These are phyloP conservation scores for Leptinotarsa haldemani DNA, from an alignment of 2,888 invertebrate genomes.

Conservation along the genomic window DNA sequence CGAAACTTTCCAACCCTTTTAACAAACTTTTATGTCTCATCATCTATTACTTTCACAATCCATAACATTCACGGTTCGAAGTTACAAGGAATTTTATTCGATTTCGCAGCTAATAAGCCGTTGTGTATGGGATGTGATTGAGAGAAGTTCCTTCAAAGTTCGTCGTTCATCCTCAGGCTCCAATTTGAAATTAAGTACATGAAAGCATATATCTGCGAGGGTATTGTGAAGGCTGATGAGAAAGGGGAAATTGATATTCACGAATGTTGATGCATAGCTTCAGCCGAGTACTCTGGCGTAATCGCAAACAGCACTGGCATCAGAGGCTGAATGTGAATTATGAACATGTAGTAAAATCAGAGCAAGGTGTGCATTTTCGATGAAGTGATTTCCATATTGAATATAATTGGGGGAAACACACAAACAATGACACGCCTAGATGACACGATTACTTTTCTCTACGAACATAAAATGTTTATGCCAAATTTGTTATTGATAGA, in stretches of 20 bases:
- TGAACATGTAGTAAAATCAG: background rate
- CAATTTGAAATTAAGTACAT: slow-evolving; percentile 1
- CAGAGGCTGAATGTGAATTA: background rate
- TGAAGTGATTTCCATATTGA: background rate
- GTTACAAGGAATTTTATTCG: slow-evolving; percentile 14
- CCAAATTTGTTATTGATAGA: too few species aligned
- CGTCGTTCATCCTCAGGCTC: slow-evolving; percentile 13
- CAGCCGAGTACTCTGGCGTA: background rate
- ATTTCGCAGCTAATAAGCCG: slow-evolving; percentile 16
- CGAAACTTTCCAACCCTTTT: slow-evolving; percentile 3
- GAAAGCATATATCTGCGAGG: slow-evolving; percentile 14
- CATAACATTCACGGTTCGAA: slow-evolving; percentile 4
- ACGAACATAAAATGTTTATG: too few species aligned
- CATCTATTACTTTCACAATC: slow-evolving; percentile 18
- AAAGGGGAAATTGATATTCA: slow-evolving; percentile 3
- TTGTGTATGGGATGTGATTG: slow-evolving; percentile 4
- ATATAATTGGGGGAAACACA: background rate
- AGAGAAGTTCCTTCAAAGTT: background rate
- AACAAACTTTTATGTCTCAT: slow-evolving; percentile 6
- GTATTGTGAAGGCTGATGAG: background rate
- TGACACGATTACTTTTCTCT: too few species aligned
- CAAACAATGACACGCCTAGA: too few species aligned
- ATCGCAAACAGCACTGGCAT: background rate
- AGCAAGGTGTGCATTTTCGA: background rate
- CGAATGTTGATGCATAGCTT: slow-evolving; percentile 9